Base-by-base conservation (phyloP, 2,113 vertebrate genomes). In the Galeopterus variegatus region DNA sequence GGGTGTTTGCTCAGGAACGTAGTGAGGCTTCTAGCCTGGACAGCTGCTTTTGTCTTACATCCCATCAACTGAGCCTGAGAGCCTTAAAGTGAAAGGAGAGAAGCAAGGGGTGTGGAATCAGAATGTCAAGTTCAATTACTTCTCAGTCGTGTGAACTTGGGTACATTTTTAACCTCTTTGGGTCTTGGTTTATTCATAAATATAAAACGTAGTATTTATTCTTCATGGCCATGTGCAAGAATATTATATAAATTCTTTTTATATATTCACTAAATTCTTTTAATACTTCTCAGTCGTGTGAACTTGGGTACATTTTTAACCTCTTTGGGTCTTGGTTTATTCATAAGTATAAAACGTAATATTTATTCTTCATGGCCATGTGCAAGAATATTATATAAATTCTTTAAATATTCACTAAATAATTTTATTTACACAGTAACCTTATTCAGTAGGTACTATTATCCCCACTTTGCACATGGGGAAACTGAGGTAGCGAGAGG, bases 351-450 rank as follows among this genome's bases (percentile, higher is more conserved):
- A 67, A 69, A 95, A 33, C 9, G 52, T 54, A 41, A 62, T n/a
- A 77, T 76, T 94, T 84, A 62, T 33, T 48, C 21, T 60, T 60
- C 8, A 8, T 14, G 56, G 52, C 8, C 28, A 19, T 31, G 8
- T 62, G 2, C 0, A 62, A 76, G 33, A 70, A 10, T 2, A 89
- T 75, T 56, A 15, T 31, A 21, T 85, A 69, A 54, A 73, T 95
- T 92, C 26, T 81, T 92, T 76, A 81, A 94, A 36, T 77, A 65
- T 58, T 67, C 45, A 36, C 33, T 28, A 88, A 80, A 50, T 76
- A 70, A 62, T 88, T 77, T 56, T 52, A 31, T 45, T 88, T 80
- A 75, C 36, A 54, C 3, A 54, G 2, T 84, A 65, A 64, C 48
- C 19, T 24, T 89, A 36, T 31, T 75, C 54, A 9, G 31, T 50